Conservation (phyloP, 2,888 invertebrate genomes). For the Brachyptera putata region DNA sequence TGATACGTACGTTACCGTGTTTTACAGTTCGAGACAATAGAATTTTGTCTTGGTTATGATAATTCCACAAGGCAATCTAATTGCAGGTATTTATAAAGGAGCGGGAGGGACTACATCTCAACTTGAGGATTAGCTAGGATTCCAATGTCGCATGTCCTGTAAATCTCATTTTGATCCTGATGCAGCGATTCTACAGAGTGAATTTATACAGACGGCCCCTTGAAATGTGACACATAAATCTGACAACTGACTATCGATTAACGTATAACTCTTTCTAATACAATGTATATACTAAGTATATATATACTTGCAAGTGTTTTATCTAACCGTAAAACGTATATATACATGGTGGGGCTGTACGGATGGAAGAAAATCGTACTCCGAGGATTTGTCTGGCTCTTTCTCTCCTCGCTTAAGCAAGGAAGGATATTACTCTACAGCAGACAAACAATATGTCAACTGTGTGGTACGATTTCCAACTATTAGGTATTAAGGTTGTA, state of each 20-base stretch:
- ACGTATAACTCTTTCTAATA: constrained; percentile 30
- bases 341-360: neutral
- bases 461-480: neutral
- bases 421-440: constrained; percentile 13
- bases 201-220: constrained; percentile 24
- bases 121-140: neutral
- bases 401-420: constrained; percentile 19
- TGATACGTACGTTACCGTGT: no score
- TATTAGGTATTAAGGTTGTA: neutral
- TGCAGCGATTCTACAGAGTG: constrained; percentile 21
- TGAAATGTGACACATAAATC: constrained; percentile 31
- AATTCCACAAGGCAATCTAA: constrained; percentile 5
- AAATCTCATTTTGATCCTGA: constrained; percentile 28
- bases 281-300: neutral
- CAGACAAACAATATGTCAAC: neutral
- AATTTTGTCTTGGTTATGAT: constrained; percentile 1
- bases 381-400: constrained; percentile 22
- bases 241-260: constrained; percentile 31
- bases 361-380: constrained; percentile 17
- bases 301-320: neutral
- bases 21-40: no score
- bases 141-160: neutral
- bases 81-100: constrained; percentile 7
- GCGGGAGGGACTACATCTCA: no score
- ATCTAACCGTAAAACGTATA: constrained; percentile 3